These are phyloP conservation scores for Sclerurus mexicanus DNA, from an alignment of 2,113 vertebrate species.

Conservation along the genomic window DNA sequence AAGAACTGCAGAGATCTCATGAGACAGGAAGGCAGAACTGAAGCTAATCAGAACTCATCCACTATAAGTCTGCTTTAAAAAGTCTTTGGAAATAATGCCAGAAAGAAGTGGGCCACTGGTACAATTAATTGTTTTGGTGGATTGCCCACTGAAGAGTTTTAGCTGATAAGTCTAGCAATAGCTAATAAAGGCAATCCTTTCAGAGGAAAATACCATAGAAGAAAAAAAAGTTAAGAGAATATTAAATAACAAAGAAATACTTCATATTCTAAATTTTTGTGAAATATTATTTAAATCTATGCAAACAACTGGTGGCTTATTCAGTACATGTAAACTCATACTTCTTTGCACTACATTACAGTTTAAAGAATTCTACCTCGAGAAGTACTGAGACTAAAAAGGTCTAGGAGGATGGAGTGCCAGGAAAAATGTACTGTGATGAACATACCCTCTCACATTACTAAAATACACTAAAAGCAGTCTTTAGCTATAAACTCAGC, in stretches of 20 bases:
- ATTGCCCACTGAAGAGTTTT: background rate
- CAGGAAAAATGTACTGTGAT: background rate
- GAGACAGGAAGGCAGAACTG: background rate
- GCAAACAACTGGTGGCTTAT: background rate
- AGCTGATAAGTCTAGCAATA: background rate
- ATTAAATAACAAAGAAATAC: background rate
- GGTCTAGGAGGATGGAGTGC: background rate
- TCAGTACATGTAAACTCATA: background rate
- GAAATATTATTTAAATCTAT: background rate
- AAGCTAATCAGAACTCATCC: background rate
- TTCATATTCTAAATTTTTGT: background rate
- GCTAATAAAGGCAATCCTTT: background rate
- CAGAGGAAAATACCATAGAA: background rate
- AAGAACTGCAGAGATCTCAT: background rate
- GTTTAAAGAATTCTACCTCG: background rate
- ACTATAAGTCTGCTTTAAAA: background rate
- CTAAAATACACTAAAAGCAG: background rate
- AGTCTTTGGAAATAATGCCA: background rate
- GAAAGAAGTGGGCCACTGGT: background rate
- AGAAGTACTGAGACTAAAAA: background rate
- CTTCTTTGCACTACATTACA: background rate
- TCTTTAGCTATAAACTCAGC: background rate
- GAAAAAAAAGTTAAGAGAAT: background rate
- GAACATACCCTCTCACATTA: background rate
- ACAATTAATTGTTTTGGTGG: background rate